Conservation (phyloP, 2,888 invertebrate genomes). For the Synergus umbraculus region DNA sequence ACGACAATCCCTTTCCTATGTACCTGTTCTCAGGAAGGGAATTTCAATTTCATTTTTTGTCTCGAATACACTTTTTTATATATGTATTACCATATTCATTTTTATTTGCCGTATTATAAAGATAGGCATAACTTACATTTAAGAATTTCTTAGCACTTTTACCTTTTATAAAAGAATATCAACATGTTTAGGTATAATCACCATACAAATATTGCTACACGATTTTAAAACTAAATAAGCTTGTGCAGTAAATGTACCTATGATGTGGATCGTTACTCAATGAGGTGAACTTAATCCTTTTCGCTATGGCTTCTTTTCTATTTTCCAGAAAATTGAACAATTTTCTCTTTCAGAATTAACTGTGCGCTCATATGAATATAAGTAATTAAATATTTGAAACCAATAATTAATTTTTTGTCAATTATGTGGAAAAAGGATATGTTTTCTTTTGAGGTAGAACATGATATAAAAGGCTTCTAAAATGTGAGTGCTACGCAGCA, state of each 20-base stretch:
- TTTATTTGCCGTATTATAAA: no score
- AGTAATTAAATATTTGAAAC: neutral
- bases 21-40: neutral
- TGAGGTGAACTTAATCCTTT: neutral
- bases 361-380: neutral
- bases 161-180: no score
- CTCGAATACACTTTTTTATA: neutral
- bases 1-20: neutral
- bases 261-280: neutral
- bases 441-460: neutral
- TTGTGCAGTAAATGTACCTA: neutral
- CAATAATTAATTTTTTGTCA: neutral
- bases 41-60: neutral
- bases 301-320: conserved; percentile 19
- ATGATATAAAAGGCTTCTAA: conserved; percentile 25
- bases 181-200: no score
- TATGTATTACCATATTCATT: neutral
- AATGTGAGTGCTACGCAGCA: neutral
- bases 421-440: conserved; percentile 26
- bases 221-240: no score
- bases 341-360: no score
- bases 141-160: no score
- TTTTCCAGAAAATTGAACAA: neutral
- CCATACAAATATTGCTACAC: no score
- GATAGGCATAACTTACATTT: no score